phyloP scores from a whole-genome alignment of 53 echinoderm and acorn worm species.

The Holothuria scabra region DNA sequence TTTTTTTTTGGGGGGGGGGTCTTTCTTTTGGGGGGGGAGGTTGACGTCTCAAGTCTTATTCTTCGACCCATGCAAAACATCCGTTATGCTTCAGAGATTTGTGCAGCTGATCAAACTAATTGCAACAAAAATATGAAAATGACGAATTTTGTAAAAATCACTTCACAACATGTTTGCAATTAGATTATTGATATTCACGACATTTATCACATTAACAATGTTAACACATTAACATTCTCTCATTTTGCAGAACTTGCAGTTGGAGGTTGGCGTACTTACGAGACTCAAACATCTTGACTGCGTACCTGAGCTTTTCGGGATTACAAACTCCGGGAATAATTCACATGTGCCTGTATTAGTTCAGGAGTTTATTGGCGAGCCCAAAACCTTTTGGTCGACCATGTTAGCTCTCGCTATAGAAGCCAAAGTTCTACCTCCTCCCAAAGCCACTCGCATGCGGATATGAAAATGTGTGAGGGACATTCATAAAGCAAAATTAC shows the following conservation, averaged over 20 bases:
- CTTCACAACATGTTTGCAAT: too few relatives aligned
- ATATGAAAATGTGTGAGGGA: neutral
- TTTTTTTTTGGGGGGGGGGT: too few relatives aligned
- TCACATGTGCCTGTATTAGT: neutral
- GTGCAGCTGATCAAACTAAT: too few relatives aligned
- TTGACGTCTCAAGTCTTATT: too few relatives aligned
- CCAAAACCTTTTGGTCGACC: neutral
- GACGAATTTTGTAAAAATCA: too few relatives aligned
- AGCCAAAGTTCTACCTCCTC: neutral
- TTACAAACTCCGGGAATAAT: neutral
- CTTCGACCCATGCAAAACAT: too few relatives aligned
- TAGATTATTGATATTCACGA: too few relatives aligned
- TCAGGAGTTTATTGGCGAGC: constrained; percentile 26
- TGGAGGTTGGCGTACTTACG: neutral
- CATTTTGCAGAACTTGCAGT: neutral
- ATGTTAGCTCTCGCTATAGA: constrained; percentile 7
- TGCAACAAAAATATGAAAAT: too few relatives aligned
- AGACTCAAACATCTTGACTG: constrained; percentile 4
- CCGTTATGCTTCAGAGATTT: too few relatives aligned
- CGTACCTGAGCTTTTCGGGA: constrained; percentile 9
- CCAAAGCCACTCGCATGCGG: neutral
- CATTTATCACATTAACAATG: too few relatives aligned
- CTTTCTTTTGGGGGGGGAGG: too few relatives aligned
- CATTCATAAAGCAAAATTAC: neutral
- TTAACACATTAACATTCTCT: too few relatives aligned